Percentiles rank a stretch among this genome's conserved stretches.
phyloP scores from a whole-genome alignment of 2,888 invertebrate species.

The Lasiommata megera region DNA sequence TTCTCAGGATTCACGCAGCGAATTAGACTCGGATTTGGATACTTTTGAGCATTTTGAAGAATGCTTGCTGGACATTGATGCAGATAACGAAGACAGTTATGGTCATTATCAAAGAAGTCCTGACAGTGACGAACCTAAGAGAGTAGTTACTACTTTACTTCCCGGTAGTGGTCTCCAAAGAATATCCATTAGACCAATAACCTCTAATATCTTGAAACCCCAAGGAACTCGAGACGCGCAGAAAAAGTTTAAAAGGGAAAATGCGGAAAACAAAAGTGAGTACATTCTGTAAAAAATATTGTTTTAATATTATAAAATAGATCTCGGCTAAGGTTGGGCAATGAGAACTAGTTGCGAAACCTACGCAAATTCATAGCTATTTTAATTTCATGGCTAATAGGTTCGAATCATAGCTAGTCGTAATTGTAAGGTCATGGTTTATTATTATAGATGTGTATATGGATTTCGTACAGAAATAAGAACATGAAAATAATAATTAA shows the following conservation, averaged over 20 bases:
- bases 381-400: conserved; percentile 20
- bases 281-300: not conserved
- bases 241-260: conserved; percentile 49
- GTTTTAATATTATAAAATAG: not conserved
- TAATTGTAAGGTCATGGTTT: conserved; percentile 19
- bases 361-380: conserved; percentile 23
- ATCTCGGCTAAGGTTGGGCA: conserved; percentile 18
- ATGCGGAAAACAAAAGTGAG: conserved; percentile 56
- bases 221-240: conserved; percentile 51
- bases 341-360: conserved; percentile 11
- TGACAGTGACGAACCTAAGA: conserved; percentile 62
- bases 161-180: conserved; percentile 73
- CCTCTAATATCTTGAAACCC: conserved; percentile 50
- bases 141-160: conserved; percentile 61
- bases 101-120: conserved; percentile 54
- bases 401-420: conserved; percentile 9
- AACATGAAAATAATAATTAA: too few species aligned
- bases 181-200: conserved; percentile 60
- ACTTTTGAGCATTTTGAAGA: conserved; percentile 71
- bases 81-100: conserved; percentile 59
- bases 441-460: not conserved
- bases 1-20: conserved; percentile 60
- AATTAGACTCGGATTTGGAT: conserved; percentile 69
- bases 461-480: too few species aligned
- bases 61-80: conserved; percentile 69